Evolutionary conservation across 2,888 invertebrate species (phyloP).

Genomic region (Macaria liturata): DNA sequence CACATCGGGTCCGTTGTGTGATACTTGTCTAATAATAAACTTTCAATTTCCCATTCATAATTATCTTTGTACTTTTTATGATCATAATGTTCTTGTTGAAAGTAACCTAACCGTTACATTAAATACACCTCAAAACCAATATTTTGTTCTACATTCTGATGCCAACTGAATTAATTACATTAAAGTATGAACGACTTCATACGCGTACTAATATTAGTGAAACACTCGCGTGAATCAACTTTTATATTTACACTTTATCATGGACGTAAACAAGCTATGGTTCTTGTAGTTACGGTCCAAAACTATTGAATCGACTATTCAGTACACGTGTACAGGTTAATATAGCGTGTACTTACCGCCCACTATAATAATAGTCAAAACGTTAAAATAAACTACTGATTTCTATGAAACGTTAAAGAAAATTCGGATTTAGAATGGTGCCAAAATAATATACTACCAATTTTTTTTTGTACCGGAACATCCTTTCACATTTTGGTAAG

Average conservation of each 20-base stretch:
- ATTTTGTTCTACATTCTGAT: conserved; percentile 69
- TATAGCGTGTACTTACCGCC: too few species aligned
- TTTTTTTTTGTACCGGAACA: conserved; percentile 9
- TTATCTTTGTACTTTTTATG: conserved; percentile 72
- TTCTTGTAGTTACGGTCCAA: conserved; percentile 19
- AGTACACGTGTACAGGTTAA: too few species aligned
- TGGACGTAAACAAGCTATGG: conserved; percentile 46
- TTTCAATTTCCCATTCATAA: conserved; percentile 57
- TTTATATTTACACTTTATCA: conserved; percentile 59
- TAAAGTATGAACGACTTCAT: conserved; percentile 64
- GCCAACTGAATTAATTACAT: conserved; percentile 64
- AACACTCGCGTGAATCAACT: conserved; percentile 51
- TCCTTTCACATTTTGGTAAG: conserved; percentile 15
- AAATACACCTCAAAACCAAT: conserved; percentile 62
- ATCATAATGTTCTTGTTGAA: conserved; percentile 60
- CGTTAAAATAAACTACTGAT: too few species aligned
- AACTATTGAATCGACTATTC: too few species aligned
- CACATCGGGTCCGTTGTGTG: conserved; percentile 49
- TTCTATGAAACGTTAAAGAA: too few species aligned
- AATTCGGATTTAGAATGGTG: too few species aligned
- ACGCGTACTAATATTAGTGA: conserved; percentile 54
- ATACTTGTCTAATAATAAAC: conserved; percentile 49
- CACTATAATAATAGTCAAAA: too few species aligned
- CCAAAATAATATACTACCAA: background rate
- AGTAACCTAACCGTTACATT: conserved; percentile 67